Percentiles rank a stretch among this genome's conserved stretches.
phyloP scores from a whole-genome alignment of 2,888 invertebrate genomes.

The Ceriagrion tenellum region DNA sequence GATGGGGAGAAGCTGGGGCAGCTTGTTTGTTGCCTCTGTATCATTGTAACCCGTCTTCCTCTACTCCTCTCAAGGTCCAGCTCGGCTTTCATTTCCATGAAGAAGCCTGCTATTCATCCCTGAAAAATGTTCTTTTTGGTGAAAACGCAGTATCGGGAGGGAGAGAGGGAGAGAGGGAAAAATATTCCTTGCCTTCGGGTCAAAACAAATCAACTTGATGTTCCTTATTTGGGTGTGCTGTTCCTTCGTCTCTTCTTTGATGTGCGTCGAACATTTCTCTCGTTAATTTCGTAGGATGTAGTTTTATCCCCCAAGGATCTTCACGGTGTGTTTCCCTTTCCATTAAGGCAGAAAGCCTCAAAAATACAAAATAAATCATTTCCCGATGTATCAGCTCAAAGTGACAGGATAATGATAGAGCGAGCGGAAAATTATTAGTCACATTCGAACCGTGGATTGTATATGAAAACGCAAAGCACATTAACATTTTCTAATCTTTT shows the following conservation, averaged over 20 bases:
- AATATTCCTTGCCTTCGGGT: background rate
- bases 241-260: background rate
- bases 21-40: slow-evolving; percentile 42
- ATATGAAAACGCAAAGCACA: background rate
- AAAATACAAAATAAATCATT: background rate
- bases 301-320: background rate
- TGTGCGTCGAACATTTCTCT: background rate
- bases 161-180: background rate
- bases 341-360: background rate
- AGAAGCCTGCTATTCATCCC: background rate
- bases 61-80: background rate
- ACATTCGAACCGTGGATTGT: background rate
- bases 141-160: background rate
- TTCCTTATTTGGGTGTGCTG: slow-evolving; percentile 18
- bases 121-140: background rate
- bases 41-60: slow-evolving; percentile 24
- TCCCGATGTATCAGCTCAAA: background rate
- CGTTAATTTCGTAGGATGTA: background rate
- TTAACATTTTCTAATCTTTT: background rate
- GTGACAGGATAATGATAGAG: background rate
- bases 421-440: background rate
- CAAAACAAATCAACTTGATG: slow-evolving; percentile 26
- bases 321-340: background rate
- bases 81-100: background rate
- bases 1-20: background rate